These are phyloP conservation scores for Eupristina koningsbergeri DNA, from an alignment of 1,140 invertebrate genomes.

Conservation along the genomic window DNA sequence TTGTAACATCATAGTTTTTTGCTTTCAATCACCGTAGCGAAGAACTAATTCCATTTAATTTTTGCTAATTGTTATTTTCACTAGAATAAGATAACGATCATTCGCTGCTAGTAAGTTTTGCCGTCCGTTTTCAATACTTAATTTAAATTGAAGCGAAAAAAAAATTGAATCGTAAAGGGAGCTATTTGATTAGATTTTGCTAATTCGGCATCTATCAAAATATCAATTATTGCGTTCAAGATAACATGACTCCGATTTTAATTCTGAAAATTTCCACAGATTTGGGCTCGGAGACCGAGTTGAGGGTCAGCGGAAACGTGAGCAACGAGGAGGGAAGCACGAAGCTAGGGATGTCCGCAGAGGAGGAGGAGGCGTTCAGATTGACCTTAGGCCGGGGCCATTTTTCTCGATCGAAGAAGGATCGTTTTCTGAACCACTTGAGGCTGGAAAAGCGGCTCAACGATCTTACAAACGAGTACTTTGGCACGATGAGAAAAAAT, in stretches of 20 bases:
- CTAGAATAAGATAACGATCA: no score
- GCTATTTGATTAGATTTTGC: no score
- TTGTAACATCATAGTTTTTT: no score
- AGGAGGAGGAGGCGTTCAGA: constrained; percentile 63
- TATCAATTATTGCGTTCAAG: no score
- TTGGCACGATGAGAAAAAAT: constrained; percentile 13
- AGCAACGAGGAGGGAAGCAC: constrained; percentile 44
- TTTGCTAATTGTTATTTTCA: no score
- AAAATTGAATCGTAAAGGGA: no score
- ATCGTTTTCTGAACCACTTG: constrained; percentile 65
- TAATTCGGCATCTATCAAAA: neutral
- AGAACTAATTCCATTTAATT: no score
- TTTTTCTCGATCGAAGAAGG: constrained; percentile 65
- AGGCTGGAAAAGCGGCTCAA: constrained; percentile 65
- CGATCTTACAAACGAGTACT: constrained; percentile 58
- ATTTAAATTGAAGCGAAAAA: no score
- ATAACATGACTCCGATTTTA: no score
- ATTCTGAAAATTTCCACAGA: constrained; percentile 45
- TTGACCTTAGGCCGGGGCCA: constrained; percentile 64
- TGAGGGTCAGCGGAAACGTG: constrained; percentile 37
- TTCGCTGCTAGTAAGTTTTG: no score
- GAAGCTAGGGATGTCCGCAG: constrained; percentile 58
- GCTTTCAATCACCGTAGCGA: no score
- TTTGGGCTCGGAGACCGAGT: constrained; percentile 52
- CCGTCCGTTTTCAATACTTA: no score